Evolutionary conservation across 2,888 invertebrate genomes (phyloP).

Genomic region (Plebejus melissa): DNA sequence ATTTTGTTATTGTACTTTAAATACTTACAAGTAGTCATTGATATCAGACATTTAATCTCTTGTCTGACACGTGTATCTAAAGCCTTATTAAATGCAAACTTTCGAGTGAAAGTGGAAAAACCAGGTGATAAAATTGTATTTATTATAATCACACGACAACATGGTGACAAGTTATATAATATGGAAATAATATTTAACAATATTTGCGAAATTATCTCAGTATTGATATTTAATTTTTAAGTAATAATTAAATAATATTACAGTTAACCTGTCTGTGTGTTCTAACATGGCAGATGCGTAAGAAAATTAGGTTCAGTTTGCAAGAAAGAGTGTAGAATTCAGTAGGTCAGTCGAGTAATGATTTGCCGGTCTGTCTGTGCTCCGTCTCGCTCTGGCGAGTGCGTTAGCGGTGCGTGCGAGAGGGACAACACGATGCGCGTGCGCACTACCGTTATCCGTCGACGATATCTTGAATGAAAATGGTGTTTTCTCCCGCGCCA

Average conservation of each 20-base stretch:
- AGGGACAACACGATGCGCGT: constrained; percentile 52
- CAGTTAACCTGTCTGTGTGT: not conserved
- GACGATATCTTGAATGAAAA: constrained; percentile 78
- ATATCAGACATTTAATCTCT: not conserved
- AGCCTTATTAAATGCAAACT: not conserved
- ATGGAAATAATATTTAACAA: not conserved
- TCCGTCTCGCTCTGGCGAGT: constrained; percentile 46
- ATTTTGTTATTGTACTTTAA: not conserved
- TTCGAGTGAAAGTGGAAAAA: constrained; percentile 6
- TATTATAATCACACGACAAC: not conserved
- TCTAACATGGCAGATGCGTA: constrained; percentile 62
- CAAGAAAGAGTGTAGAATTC: constrained; percentile 78
- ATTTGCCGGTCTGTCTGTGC: constrained; percentile 62
- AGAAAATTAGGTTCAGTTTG: constrained; percentile 75
- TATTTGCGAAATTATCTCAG: not conserved
- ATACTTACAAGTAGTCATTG: not conserved
- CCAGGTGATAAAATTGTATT: constrained; percentile 7
- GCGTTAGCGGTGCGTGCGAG: constrained; percentile 37
- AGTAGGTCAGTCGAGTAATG: constrained; percentile 80
- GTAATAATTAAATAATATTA: not conserved
- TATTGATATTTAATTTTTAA: not conserved
- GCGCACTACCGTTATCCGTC: constrained; percentile 75
- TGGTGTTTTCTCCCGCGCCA: constrained; percentile 77
- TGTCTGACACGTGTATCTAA: not conserved
- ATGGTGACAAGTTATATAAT: constrained; percentile 31